A percentile compares a stretch with the other conserved stretches of the same genome.
phyloP scores from a whole-genome alignment of 2,888 invertebrate species.

The Mystacides longicornis region DNA sequence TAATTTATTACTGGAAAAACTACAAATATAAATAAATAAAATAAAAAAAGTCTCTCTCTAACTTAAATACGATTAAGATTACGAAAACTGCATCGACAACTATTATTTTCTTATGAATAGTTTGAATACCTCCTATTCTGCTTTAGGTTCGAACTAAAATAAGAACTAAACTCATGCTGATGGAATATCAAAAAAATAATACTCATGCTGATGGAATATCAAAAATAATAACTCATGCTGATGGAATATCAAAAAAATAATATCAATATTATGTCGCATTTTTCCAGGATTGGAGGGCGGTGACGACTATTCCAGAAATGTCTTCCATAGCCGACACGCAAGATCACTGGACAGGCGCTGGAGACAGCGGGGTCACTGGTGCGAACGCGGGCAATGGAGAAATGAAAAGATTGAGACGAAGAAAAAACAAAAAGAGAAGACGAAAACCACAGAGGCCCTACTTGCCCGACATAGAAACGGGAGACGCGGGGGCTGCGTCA shows the following conservation, averaged over 20 bases:
- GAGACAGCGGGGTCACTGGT: conserved; percentile 38
- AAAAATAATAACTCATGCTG: no score
- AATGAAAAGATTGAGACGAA: conserved; percentile 39
- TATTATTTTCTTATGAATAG: no score
- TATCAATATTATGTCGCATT: no score
- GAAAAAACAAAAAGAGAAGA: conserved; percentile 35
- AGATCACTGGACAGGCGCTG: conserved; percentile 34
- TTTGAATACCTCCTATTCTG: no score
- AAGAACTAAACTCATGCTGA: no score
- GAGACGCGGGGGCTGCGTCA: background rate
- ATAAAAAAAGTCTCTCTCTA: no score
- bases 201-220: no score
- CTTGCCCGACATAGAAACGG: conserved; percentile 29
- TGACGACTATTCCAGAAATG: conserved; percentile 28
- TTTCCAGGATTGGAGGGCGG: conserved; percentile 49
- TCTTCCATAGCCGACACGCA: conserved; percentile 31
- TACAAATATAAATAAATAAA: no score
- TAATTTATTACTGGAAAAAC: no score
- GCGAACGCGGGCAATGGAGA: conserved; percentile 33
- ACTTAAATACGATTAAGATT: no score
- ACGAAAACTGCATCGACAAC: no score
- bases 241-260: background rate
- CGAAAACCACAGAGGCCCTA: conserved; percentile 33
- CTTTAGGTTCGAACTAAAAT: no score
- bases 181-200: background rate